Evolutionary conservation across 1,140 invertebrate genomes (phyloP).

Genomic region (Alviniconcha marisindica): DNA sequence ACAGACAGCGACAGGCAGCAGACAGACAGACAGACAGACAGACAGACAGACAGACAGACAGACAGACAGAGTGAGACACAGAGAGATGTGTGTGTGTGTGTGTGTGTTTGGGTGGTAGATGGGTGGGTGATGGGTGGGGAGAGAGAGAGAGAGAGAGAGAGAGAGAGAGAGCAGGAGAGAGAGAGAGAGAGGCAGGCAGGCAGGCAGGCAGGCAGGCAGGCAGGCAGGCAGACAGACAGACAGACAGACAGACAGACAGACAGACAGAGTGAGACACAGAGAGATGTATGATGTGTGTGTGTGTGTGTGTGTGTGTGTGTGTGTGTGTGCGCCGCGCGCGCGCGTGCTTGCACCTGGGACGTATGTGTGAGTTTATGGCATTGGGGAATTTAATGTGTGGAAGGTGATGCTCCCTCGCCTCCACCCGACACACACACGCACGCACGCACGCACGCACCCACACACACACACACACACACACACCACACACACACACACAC

Average conservation of each 20-base stretch:
- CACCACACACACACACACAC: too few relatives aligned
- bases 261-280: background rate
- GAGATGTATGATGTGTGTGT: background rate
- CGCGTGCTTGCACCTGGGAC: background rate
- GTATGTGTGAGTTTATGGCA: background rate
- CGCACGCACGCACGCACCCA: too few relatives aligned
- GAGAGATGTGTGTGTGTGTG: background rate
- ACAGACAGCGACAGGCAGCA: background rate
- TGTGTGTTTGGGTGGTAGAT: background rate
- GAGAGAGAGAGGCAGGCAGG: background rate
- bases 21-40: constrained; percentile 1
- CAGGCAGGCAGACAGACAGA: background rate
- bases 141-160: background rate
- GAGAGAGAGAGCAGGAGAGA: background rate
- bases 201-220: background rate
- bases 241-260: background rate
- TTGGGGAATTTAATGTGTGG: background rate
- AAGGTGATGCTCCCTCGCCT: too few relatives aligned
- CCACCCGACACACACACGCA: too few relatives aligned
- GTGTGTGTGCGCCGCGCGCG: background rate
- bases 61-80: background rate
- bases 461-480: too few relatives aligned
- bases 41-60: background rate
- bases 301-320: background rate
- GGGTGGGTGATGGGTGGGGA: background rate